Evolutionary conservation across 1,140 invertebrate species (phyloP), one percentile per base, ranked within the genome.

Genomic region (Sesamia nonagrioides): DNA sequence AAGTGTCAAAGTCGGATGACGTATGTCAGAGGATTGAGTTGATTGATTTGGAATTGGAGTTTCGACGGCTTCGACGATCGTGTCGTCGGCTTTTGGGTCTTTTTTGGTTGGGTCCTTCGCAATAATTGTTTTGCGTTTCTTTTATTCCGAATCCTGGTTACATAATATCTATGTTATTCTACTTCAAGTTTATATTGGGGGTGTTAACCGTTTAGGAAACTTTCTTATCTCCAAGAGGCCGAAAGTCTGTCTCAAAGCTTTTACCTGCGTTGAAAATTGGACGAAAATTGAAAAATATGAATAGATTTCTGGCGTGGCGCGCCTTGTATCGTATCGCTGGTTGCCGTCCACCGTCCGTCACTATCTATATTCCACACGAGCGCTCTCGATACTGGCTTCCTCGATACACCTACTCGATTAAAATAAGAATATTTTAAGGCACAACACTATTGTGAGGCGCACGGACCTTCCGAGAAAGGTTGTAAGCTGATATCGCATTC

Each of bases 311-410:
- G 84, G 84, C 82, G 79, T 80, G 78, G 78, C 78, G 80, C 83
- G 71, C 50, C 72, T 77, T 63, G 52, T 83, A 77, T 75, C 79
- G 82, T 88, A 88, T 89, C 88, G 88, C 75, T 80, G 37, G 84
- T 81, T 85, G 82, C 87, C 74, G 80, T 73, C 86, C 89, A 88
- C 81, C 84, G 92, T 89, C 89, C 91, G 88, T 91, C 90, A 91
- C 89, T 94, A 94, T 94, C 93, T 88, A 79, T 80, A 85, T 94
- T 93, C 92, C 90, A 85, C 93, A 94, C 93, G 93, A 88, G 81
- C 86, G 92, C 85, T 79, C 77, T 78, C 86, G 88, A 88, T 89
- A 86, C 87, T 90, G 86, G 86, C 85, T 84, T 86, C 82, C 85
- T 85, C 89, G 90, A 91, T 92, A 89, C 86, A 88, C 85, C 83